Evolutionary conservation across 2,888 invertebrate genomes (phyloP).

Genomic region (Dichetophora obliterata): DNA sequence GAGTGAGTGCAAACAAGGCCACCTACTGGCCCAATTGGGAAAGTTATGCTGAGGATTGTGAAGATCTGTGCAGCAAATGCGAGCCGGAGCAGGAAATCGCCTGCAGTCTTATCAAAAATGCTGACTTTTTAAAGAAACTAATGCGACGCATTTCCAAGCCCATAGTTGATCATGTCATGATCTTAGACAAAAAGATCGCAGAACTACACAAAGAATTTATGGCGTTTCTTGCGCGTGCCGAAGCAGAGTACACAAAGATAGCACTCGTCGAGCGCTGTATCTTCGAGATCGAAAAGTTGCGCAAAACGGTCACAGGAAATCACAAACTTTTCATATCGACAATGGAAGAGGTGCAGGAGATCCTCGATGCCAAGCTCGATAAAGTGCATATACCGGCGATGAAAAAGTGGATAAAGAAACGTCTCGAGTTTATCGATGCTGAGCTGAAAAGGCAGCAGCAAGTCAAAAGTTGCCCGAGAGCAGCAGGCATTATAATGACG

Average conservation of each 20-base stretch:
- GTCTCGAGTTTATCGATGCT: slow-evolving; percentile 54
- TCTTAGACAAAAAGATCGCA: slow-evolving; percentile 52
- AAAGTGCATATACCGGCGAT: slow-evolving; percentile 65
- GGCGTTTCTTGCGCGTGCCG: slow-evolving; percentile 53
- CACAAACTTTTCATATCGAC: slow-evolving; percentile 57
- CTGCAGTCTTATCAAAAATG: slow-evolving; percentile 59
- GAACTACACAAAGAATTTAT: slow-evolving; percentile 55
- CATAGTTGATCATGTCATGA: slow-evolving; percentile 57
- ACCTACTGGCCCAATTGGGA: slow-evolving; percentile 51
- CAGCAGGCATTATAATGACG: slow-evolving; percentile 59
- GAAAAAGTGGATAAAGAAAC: slow-evolving; percentile 61
- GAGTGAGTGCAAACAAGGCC: slow-evolving; percentile 46
- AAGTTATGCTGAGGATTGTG: slow-evolving; percentile 53
- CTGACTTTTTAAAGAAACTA: slow-evolving; percentile 62
- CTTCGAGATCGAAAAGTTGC: slow-evolving; percentile 56
- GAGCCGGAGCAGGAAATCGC: slow-evolving; percentile 62
- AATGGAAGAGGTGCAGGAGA: slow-evolving; percentile 68
- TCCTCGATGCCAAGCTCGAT: slow-evolving; percentile 66
- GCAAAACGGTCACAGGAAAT: slow-evolving; percentile 51
- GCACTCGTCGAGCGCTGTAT: slow-evolving; percentile 61
- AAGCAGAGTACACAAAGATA: slow-evolving; percentile 57
- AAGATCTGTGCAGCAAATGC: slow-evolving; percentile 61
- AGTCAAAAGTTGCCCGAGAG: slow-evolving; percentile 58
- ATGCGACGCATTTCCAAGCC: slow-evolving; percentile 60
- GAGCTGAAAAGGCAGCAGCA: slow-evolving; percentile 51